Base-by-base conservation (phyloP, 92 coral and sea anemone species). In the Hydrozoanthus gracilis region DNA sequence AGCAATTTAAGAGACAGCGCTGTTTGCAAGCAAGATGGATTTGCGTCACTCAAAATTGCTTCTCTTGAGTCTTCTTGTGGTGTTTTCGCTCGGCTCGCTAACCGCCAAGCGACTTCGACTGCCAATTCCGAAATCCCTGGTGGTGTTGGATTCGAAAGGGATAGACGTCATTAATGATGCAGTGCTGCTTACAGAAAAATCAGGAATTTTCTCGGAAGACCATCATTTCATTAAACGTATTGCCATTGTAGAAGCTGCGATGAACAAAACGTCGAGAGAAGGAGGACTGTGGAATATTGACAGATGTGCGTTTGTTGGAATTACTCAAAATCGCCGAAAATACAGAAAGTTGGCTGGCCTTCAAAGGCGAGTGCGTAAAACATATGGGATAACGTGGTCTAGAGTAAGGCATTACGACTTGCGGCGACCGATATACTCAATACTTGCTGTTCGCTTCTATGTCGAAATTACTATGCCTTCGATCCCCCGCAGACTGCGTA, bases 221-320 rank as follows among this genome's bases (percentile, higher is more conserved):
- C 90, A 94, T 48, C 86, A 97, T 76, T 93, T 97, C 72, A 71
- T 93, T 84, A 92, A 92, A 78, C 95, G 99, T 45, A 93, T 97
- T 27, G 99, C 99, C 86, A 86, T 97, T n/a, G 99, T 92, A 10
- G 98, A 97, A 87, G 89, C 88, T 7, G 82, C 90, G n/a, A 86
- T 89, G 50, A 97, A 97, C 94, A 90, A 92, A 69, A 87, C 93
- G 10, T 92, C 98, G 11, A 90, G 80, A 47, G 95, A 91, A 55
- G 98, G 98, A 27, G 99, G 99, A 4, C 88, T 95, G 55, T 97
- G 99, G 99, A 94, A 93, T 68, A 92, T 97, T 8, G 94, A 94
- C 54, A 71, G 86, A 64, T 95, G 99, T 69, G 95, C 93, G 1
- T 97, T 97, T 55, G 89, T 89, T 51, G 95, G 92, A 27, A 92